phyloP scores from a whole-genome alignment of 1,140 invertebrate species.

The Streblospio benedicti region DNA sequence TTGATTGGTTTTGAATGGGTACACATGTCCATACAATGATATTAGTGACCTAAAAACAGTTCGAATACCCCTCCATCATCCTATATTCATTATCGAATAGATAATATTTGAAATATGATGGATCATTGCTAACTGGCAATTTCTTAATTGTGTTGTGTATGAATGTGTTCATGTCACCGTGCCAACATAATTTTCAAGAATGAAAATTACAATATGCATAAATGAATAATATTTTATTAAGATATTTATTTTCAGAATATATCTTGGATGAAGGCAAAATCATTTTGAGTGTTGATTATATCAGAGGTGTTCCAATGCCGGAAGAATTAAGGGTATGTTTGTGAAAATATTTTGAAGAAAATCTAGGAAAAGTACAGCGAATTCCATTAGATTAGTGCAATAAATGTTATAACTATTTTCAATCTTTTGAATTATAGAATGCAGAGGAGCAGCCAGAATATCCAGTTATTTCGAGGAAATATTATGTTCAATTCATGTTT shows the following conservation, averaged over 20 bases:
- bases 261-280: conserved; percentile 41
- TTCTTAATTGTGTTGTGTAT: too few relatives aligned
- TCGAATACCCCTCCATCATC: too few relatives aligned
- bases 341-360: not conserved
- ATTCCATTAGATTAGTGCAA: not conserved
- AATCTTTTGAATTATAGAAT: conserved; percentile 23
- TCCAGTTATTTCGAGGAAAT: conserved; percentile 36
- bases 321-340: conserved; percentile 38
- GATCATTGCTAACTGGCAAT: too few relatives aligned
- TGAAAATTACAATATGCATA: too few relatives aligned
- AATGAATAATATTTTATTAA: too few relatives aligned
- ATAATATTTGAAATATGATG: too few relatives aligned
- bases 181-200: too few relatives aligned
- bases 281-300: conserved; percentile 26
- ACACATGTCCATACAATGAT: too few relatives aligned
- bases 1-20: too few relatives aligned
- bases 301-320: conserved; percentile 39
- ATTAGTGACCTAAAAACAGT: too few relatives aligned
- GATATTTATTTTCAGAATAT: conserved; percentile 35
- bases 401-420: not conserved
- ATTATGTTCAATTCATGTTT: conserved; percentile 42
- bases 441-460: conserved; percentile 40
- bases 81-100: too few relatives aligned
- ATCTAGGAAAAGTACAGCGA: not conserved
- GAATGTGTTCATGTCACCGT: too few relatives aligned